These are phyloP conservation scores for Hartigia nigra DNA, from an alignment of 2,888 invertebrate species.

Conservation along the genomic window DNA sequence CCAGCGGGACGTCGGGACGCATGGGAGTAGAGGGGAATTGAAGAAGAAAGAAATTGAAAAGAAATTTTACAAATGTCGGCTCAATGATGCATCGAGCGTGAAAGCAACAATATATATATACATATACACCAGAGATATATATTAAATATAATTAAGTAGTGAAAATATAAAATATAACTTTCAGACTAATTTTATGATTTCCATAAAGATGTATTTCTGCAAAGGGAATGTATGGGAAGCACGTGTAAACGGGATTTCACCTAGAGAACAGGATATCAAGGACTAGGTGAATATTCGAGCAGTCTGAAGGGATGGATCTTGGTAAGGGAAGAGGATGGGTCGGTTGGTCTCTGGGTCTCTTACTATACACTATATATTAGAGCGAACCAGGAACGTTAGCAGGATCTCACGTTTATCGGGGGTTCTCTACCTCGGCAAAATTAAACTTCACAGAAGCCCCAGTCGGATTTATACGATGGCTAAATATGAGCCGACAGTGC, in stretches of 20 bases:
- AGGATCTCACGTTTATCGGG: slow-evolving; percentile 1
- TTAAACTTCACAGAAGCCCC: slow-evolving; percentile 35
- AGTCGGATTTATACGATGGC: slow-evolving; percentile 42
- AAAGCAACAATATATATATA: not conserved
- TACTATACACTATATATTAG: not conserved
- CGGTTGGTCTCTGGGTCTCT: not conserved
- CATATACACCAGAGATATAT: not conserved
- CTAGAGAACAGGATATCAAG: not conserved
- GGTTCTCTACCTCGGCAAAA: slow-evolving; percentile 24
- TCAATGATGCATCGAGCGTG: not conserved
- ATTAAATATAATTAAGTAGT: not conserved
- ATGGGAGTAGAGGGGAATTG: not conserved
- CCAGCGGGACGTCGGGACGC: not conserved
- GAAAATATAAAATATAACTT: not conserved
- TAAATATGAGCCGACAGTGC: slow-evolving; percentile 43
- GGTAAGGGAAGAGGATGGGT: not conserved
- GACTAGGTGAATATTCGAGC: not conserved
- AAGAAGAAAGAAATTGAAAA: not conserved
- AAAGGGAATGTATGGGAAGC: not conserved
- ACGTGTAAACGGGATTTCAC: not conserved
- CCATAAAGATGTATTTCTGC: not conserved
- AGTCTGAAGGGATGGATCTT: not conserved
- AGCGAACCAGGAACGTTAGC: not conserved
- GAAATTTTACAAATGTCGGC: not conserved
- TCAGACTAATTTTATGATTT: not conserved